Evolutionary conservation across 2,888 invertebrate genomes (phyloP).

Genomic region (Xestobium rufovillosum): DNA sequence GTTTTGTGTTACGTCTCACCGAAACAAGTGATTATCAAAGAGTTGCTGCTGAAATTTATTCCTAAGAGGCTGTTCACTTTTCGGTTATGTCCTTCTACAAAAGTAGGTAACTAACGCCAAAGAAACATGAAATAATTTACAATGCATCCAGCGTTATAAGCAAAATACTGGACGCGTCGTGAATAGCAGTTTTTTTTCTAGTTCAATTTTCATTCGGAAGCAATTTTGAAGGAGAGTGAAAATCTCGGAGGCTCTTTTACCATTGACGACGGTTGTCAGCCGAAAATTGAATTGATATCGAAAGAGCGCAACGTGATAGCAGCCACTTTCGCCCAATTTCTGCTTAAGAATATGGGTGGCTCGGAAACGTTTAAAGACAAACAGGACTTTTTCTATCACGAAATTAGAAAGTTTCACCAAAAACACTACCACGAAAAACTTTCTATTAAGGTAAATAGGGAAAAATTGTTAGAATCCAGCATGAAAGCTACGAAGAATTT

Average conservation of each 20-base stretch:
- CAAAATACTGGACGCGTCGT: background rate
- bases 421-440: constrained; percentile 83
- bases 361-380: constrained; percentile 88
- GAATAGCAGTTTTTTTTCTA: constrained; percentile 36
- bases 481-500: constrained; percentile 83
- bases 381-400: constrained; percentile 72
- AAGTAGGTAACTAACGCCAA: constrained; percentile 54
- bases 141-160: no score
- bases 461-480: constrained; percentile 72
- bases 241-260: constrained; percentile 57
- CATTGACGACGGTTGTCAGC: constrained; percentile 88
- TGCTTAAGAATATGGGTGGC: constrained; percentile 89
- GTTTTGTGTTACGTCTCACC: constrained; percentile 87
- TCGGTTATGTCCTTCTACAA: constrained; percentile 88
- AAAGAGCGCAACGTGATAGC: constrained; percentile 85
- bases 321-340: constrained; percentile 85
- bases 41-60: constrained; percentile 87
- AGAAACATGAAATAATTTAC: no score
- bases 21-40: constrained; percentile 87
- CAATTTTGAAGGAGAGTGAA: constrained; percentile 47
- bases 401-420: constrained; percentile 74
- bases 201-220: constrained; percentile 58
- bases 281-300: constrained; percentile 73
- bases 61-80: constrained; percentile 87
- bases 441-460: constrained; percentile 71